Percentiles rank a stretch among this genome's conserved stretches.
These are phyloP conservation scores for Pogoniulus pusillus DNA, from an alignment of 2,797 vertebrate species.

Conservation along the genomic window DNA sequence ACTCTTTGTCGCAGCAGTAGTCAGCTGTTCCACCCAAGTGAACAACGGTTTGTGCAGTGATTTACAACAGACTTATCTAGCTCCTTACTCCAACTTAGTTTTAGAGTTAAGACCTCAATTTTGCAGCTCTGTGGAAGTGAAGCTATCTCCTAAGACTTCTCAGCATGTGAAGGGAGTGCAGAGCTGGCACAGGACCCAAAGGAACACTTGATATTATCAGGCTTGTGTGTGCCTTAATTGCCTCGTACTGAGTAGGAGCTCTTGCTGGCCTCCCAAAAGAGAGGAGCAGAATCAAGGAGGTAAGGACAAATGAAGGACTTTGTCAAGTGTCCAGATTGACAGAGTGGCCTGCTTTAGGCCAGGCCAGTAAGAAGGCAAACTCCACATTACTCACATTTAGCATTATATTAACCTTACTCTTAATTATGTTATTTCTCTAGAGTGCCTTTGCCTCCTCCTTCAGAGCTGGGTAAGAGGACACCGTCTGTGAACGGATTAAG, in stretches of 20 bases:
- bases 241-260: neutral
- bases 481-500: neutral
- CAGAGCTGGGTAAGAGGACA: slow-evolving; percentile 23
- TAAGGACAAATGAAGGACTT: neutral
- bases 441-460: neutral
- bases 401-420: neutral
- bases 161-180: neutral
- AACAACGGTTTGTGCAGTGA: neutral
- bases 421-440: neutral
- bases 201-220: neutral
- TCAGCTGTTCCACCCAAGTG: neutral
- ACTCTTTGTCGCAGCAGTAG: neutral
- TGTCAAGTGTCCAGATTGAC: neutral
- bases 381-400: neutral
- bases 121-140: neutral
- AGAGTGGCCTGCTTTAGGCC: neutral
- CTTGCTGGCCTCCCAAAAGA: neutral
- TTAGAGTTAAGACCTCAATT: neutral
- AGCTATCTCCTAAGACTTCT: neutral
- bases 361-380: neutral
- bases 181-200: neutral
- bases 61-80: neutral
- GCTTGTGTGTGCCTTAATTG: neutral
- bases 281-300: neutral
- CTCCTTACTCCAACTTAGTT: neutral